Base-by-base conservation (phyloP, 1,140 invertebrate species). In the Scaptomyza pallida region DNA sequence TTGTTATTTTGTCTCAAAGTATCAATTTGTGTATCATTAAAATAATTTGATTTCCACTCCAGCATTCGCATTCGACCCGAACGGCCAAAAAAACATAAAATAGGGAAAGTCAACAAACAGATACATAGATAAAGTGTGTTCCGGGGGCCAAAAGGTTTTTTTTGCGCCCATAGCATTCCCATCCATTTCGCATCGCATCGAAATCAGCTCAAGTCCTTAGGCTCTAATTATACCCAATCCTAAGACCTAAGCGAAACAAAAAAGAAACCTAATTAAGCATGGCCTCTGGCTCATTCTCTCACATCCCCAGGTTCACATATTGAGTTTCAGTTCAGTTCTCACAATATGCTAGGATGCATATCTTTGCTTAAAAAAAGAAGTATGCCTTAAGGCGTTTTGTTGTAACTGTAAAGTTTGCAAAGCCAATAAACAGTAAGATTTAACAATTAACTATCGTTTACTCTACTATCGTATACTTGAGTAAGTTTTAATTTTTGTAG, bases 11-110 rank as follows among this genome's bases (percentile, higher is more conserved):
- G 75, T 86, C 70, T 86, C 82, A 82, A 86, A 86, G 82, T 86
- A 86, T 86, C 82, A 86, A 88, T 86, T 86, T 86, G 82, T 88
- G 82, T 82, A 82, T 86, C 82, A 86, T 86, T 86, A 88, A 86
- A 86, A 86, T 88, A 86, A 88, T 86, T 86, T 88, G 82, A 86
- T 86, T 86, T 83, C 71, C 74, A 88, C 82, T 88, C 67, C 26
- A 9, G 55, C 68, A 26, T 5, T n/a, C n/a, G n/a, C n/a, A 48
- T 63, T 70, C 60, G 73, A 51, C 47, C 75, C 67, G 43, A 41
- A 62, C 19, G n/a, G 4, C 19, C 6, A 30, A 30, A 30, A 26
- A 26, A 26, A 26, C 0, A 26, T 0, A 26, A 26, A 30, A 9
- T 30, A 30, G 26, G 26, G 6, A 30, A 30, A 30, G 26, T 30